Evolutionary conservation across 1,140 invertebrate genomes (phyloP), one percentile per base, ranked within the genome.

Genomic region (Leptinotarsa lineolata): DNA sequence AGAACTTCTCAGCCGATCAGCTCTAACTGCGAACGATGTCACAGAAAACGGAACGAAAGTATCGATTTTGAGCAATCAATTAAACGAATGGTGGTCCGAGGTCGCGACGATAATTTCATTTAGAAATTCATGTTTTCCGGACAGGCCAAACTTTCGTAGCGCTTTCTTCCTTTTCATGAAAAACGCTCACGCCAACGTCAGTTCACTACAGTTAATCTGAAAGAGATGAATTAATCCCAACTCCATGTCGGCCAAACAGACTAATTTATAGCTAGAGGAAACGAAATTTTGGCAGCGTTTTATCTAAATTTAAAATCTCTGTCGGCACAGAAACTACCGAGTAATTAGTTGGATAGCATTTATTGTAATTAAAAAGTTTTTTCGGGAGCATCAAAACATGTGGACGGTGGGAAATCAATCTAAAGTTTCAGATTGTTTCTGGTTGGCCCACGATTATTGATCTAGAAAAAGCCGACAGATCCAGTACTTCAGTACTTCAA

Each of bases 151-250:
- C 20, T 70, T 70, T 70, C 48, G 24, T 70, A 60, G 48, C 59
- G 63, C 71, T 72, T 75, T 63, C 74, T 70, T 74, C 73, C 77
- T 74, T 73, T 72, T 76, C 76, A 72, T 74, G 73, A 79, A 79
- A 78, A 79, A 78, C 76, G 74, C 78, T 77, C 76, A 79, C 76
- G 78, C 78, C 78, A 77, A 79, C 78, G 79, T 80, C 79, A 81
- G 75, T 78, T 79, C 78, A 81, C 78, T 78, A 79, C 72, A 80
- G 80, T 83, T 83, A 80, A 74, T 75, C 73, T 81, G 79, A 81
- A 81, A 83, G 81, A 83, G 81, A 81, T 81, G 82, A 83, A 83
- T 83, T 83, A 82, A 82, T 82, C 79, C 79, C 74, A 80, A 81
- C 75, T 80, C 77, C 76, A 77, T 77, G 81, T 82, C 80, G 78